A percentile compares a stretch with the other conserved stretches of the same genome.
Conservation (phyloP, 2,113 vertebrate species). For the Eidolon helvum region DNA sequence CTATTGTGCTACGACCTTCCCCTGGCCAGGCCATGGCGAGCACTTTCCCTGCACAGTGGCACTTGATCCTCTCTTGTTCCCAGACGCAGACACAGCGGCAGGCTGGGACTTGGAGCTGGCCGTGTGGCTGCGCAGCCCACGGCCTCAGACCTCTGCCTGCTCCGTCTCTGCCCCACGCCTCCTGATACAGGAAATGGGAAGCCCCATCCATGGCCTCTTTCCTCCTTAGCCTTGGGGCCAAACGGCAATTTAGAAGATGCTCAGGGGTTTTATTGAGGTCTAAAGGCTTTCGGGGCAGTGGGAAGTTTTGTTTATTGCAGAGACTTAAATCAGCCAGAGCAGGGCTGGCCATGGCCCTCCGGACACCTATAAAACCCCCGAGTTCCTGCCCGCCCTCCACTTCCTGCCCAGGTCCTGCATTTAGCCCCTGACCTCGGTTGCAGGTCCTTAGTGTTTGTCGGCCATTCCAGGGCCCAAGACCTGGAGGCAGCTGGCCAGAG, state of each 20-base stretch:
- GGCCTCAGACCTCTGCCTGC: background rate
- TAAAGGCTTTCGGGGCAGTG: background rate
- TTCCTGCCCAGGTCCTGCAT: background rate
- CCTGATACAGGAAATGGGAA: background rate
- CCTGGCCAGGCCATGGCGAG: fast-evolving
- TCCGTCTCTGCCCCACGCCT: fast-evolving
- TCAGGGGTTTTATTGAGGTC: background rate
- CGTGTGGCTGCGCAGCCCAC: background rate
- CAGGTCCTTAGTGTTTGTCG: background rate
- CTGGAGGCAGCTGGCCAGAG: background rate
- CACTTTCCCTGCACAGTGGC: fast-evolving
- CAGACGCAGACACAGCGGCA: background rate
- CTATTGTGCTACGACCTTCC: fast-evolving
- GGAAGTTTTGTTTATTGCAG: conserved; percentile 24
- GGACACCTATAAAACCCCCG: background rate
- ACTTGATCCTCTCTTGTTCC: fast-evolving
- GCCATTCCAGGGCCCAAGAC: background rate
- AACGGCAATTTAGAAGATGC: conserved; percentile 1
- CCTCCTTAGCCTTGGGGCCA: conserved; percentile 14
- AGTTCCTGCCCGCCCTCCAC: background rate
- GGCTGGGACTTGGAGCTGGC: background rate
- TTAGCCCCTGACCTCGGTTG: background rate
- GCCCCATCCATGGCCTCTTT: background rate
- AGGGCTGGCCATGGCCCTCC: conserved; percentile 23
- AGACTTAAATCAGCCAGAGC: conserved; percentile 12